These are phyloP conservation scores for Hylaeus volcanicus DNA, from an alignment of 1,140 invertebrate species.

Conservation along the genomic window DNA sequence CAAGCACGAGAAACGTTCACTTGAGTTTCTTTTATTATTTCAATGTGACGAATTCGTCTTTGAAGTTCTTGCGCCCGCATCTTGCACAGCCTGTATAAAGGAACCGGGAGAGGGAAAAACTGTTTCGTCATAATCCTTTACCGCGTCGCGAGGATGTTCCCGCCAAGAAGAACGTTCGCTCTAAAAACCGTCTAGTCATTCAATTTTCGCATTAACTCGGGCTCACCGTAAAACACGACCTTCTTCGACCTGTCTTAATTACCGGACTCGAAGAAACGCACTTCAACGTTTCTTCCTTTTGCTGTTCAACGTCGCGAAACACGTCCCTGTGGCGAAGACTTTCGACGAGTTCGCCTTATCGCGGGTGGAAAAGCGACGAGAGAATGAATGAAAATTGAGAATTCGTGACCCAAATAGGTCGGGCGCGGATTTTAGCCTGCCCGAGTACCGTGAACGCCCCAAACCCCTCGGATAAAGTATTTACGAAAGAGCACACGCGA, in stretches of 20 bases:
- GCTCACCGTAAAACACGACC: constrained; percentile 18
- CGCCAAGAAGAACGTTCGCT: constrained; percentile 13
- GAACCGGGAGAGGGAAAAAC: background rate
- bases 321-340: too few relatives aligned
- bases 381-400: background rate
- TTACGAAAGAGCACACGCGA: background rate
- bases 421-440: background rate
- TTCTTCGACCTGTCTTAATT: constrained; percentile 33
- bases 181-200: constrained; percentile 37
- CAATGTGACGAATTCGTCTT: background rate
- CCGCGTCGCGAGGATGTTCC: constrained; percentile 26
- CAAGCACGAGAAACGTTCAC: too few relatives aligned
- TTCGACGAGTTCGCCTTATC: background rate
- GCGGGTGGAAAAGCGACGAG: background rate
- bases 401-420: background rate
- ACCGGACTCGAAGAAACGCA: background rate
- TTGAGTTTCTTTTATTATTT: background rate
- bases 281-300: background rate
- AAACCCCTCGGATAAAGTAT: background rate
- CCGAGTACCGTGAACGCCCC: background rate
- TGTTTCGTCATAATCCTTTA: constrained; percentile 29
- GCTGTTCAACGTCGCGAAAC: background rate
- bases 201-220: constrained; percentile 51
- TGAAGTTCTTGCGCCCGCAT: background rate
- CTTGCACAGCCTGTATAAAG: background rate